These are phyloP conservation scores for Samia ricini DNA, from an alignment of 1,140 invertebrate genomes.

Conservation along the genomic window DNA sequence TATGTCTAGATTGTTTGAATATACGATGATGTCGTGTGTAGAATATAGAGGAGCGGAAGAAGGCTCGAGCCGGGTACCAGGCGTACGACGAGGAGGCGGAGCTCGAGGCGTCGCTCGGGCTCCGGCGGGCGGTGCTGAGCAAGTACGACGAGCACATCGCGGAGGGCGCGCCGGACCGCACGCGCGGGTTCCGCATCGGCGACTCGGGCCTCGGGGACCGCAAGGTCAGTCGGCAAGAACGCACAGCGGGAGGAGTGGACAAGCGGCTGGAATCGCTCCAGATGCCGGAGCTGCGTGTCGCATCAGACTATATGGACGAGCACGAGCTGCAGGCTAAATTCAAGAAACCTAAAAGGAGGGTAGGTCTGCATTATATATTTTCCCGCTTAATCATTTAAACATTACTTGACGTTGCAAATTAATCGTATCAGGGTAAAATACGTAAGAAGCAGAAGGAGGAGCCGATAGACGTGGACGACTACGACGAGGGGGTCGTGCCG, in stretches of 20 bases:
- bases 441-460: constrained; percentile 76
- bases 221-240: background rate
- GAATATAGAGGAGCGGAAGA: constrained; percentile 92
- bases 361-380: constrained; percentile 38
- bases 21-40: constrained; percentile 43
- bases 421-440: constrained; percentile 66
- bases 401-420: background rate
- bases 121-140: constrained; percentile 81
- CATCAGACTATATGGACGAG: constrained; percentile 93
- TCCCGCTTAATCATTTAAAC: too few relatives aligned
- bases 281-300: constrained; percentile 83
- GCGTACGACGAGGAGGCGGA: constrained; percentile 88
- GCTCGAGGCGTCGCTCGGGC: constrained; percentile 79
- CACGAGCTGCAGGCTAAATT: constrained; percentile 91
- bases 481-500: constrained; percentile 49
- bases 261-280: constrained; percentile 82
- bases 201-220: background rate
- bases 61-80: constrained; percentile 92
- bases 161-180: constrained; percentile 83
- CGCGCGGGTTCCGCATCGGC: constrained; percentile 90
- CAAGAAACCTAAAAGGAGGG: constrained; percentile 96
- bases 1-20: too few relatives aligned
- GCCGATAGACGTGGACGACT: constrained; percentile 68
- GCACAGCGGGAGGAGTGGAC: background rate
- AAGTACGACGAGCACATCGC: constrained; percentile 99